These are phyloP conservation scores for Molossus alvarezi DNA, from an alignment of 2,797 vertebrate genomes.

Conservation along the genomic window DNA sequence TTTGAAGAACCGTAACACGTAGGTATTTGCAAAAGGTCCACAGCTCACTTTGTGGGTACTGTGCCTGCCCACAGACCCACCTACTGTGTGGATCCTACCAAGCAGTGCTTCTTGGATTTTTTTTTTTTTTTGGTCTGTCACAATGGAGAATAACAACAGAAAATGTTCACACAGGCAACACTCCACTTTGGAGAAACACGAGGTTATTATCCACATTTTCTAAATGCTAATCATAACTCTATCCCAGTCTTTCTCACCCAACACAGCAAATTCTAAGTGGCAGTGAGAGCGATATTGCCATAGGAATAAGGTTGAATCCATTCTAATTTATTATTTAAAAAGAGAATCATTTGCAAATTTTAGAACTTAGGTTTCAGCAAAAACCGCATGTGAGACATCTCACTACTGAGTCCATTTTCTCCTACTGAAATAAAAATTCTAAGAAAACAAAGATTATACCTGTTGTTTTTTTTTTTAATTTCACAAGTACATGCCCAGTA, in stretches of 20 bases:
- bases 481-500: background rate
- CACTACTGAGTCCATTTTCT: background rate
- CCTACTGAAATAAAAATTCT: background rate
- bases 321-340: conserved; percentile 15
- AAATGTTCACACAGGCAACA: background rate
- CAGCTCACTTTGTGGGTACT: background rate
- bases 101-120: background rate
- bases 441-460: background rate
- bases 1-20: background rate
- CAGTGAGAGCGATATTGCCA: background rate
- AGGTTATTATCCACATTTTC: background rate
- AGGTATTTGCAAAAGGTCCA: background rate
- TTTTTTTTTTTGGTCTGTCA: background rate
- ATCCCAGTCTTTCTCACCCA: background rate
- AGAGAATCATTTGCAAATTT: conserved; percentile 37
- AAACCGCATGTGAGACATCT: background rate
- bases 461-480: background rate
- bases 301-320: background rate
- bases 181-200: background rate
- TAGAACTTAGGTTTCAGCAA: conserved; percentile 5
- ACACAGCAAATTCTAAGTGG: background rate
- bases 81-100: background rate
- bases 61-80: background rate
- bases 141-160: background rate
- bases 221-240: background rate